Percentiles rank a stretch among this genome's conserved stretches.
Conservation (phyloP, 2,113 vertebrate species). For the Oryzias javanicus region DNA sequence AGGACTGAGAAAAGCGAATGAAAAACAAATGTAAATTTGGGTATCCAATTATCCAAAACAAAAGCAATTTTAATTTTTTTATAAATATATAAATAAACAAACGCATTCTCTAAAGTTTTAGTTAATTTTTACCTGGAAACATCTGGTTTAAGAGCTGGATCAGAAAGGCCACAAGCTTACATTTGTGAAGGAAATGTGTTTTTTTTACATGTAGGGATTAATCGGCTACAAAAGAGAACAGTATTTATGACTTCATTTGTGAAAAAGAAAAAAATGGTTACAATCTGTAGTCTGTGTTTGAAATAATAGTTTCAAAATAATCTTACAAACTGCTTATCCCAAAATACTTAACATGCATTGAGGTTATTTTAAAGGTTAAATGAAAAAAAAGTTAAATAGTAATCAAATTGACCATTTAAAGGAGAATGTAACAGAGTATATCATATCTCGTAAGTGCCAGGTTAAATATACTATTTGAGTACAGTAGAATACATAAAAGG, state of each 20-base stretch:
- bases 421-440: slow-evolving; percentile 35
- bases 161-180: slow-evolving; percentile 63
- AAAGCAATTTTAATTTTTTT: no score
- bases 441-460: slow-evolving; percentile 25
- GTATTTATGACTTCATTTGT: slow-evolving; percentile 13
- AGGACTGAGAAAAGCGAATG: slow-evolving; percentile 12
- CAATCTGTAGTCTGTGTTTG: slow-evolving; percentile 51
- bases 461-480: slow-evolving; percentile 29
- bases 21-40: slow-evolving; percentile 5
- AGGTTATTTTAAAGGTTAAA: slow-evolving; percentile 55
- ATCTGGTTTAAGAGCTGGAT: slow-evolving; percentile 17
- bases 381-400: slow-evolving; percentile 47
- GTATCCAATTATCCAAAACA: neutral
- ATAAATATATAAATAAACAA: neutral
- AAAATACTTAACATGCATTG: slow-evolving; percentile 50
- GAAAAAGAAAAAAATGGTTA: slow-evolving; percentile 62
- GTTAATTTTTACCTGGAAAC: slow-evolving; percentile 38
- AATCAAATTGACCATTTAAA: slow-evolving; percentile 34
- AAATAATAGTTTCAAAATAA: slow-evolving; percentile 39
- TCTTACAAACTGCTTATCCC: slow-evolving; percentile 37
- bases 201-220: slow-evolving; percentile 29
- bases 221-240: slow-evolving; percentile 24
- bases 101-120: neutral
- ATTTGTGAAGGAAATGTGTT: slow-evolving; percentile 28
- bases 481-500: slow-evolving; percentile 36